Conservation (phyloP, 2,113 vertebrate species). For the Neogale vison region DNA sequence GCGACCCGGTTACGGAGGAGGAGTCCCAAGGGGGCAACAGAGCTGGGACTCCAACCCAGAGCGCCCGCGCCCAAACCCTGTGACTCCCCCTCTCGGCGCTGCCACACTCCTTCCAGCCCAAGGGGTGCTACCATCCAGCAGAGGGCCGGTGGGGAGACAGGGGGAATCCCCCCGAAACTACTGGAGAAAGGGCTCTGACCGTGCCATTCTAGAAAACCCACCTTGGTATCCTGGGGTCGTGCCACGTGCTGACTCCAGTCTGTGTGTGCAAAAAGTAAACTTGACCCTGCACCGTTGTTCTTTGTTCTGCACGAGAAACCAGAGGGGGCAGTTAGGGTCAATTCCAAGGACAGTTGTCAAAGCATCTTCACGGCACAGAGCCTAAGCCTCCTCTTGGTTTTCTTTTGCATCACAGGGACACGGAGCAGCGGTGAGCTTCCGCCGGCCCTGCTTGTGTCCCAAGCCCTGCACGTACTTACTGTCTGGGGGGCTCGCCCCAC, state of each 20-base stretch:
- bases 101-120: background rate
- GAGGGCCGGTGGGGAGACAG: too few species aligned
- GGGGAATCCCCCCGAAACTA: background rate
- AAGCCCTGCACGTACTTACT: fast-evolving
- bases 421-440: background rate
- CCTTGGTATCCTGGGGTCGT: conserved; percentile 97
- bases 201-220: conserved; percentile 61
- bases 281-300: conserved; percentile 97
- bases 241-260: conserved; percentile 98
- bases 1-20: background rate
- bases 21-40: background rate
- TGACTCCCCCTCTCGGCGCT: fast-evolving
- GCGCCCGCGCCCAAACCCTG: background rate
- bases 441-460: background rate
- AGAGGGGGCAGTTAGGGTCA: background rate
- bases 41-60: background rate
- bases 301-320: conserved; percentile 85
- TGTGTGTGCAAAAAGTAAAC: conserved; percentile 99
- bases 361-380: background rate
- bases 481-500: fast-evolving
- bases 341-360: background rate
- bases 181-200: background rate
- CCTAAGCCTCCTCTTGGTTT: background rate
- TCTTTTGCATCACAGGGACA: background rate
- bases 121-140: background rate